These are phyloP conservation scores for Lepidochrysops patricia DNA, from an alignment of 2,888 invertebrate genomes.

Conservation along the genomic window DNA sequence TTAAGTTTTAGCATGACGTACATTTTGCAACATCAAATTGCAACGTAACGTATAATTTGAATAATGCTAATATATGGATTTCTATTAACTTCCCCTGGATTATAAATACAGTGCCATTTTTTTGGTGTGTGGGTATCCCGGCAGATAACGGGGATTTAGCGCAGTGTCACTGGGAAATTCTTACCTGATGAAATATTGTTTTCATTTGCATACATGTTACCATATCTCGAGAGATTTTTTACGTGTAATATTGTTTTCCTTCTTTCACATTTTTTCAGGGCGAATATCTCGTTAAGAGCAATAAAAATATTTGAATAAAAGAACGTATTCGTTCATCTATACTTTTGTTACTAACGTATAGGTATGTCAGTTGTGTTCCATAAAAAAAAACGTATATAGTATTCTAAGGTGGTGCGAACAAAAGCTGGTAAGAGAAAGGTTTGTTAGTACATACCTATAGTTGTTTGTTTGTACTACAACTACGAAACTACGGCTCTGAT, in stretches of 20 bases:
- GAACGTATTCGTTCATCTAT: not conserved
- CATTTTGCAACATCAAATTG: no score
- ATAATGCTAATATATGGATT: constrained; percentile 8
- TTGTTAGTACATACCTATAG: no score
- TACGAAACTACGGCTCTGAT: no score
- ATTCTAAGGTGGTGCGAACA: no score
- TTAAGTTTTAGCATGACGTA: no score
- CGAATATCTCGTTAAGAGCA: not conserved
- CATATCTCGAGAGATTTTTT: constrained; percentile 7
- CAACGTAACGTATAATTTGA: not conserved
- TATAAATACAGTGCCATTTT: constrained; percentile 11
- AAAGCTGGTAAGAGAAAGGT: no score
- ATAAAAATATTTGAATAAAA: not conserved
- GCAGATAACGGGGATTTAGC: constrained; percentile 11
- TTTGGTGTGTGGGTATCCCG: not conserved
- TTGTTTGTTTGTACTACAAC: no score
- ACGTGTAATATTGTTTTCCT: not conserved
- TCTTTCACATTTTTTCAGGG: not conserved
- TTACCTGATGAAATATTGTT: constrained; percentile 12
- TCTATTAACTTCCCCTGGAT: constrained; percentile 6
- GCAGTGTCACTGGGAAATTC: constrained; percentile 11
- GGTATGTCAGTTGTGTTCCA: no score
- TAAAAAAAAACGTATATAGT: no score
- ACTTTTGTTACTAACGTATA: no score
- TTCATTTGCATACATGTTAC: constrained; percentile 10